Percentiles rank a stretch among this genome's conserved stretches.
Evolutionary conservation across 2,113 vertebrate genomes (phyloP).

Genomic region (Ptyas mucosa): DNA sequence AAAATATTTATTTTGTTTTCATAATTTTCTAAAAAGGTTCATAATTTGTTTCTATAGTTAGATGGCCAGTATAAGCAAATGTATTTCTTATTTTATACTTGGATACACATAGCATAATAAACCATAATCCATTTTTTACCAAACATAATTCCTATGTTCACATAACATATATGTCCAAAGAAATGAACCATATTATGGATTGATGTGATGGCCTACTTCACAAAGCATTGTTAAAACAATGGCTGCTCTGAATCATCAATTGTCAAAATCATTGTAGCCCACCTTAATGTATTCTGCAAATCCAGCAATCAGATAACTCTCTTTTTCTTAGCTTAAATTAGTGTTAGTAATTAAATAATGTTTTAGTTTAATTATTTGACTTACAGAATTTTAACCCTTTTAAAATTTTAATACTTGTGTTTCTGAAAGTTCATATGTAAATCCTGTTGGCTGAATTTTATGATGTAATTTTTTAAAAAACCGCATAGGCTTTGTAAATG

Average conservation of each 20-base stretch:
- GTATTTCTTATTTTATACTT: neutral
- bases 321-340: neutral
- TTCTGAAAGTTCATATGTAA: neutral
- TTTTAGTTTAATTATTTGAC: neutral
- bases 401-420: neutral
- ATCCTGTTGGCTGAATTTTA: neutral
- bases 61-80: neutral
- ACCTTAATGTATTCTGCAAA: neutral
- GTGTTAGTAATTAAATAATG: neutral
- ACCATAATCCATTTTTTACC: neutral
- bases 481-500: neutral
- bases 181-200: neutral
- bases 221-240: neutral
- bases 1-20: neutral
- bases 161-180: neutral
- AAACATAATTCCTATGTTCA: neutral
- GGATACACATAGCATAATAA: neutral
- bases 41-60: neutral
- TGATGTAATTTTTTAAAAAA: neutral
- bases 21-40: neutral
- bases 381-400: neutral
- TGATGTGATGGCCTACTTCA: neutral
- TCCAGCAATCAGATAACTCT: neutral
- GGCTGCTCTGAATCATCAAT: neutral
- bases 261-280: neutral